These are phyloP conservation scores for Nymphalis c-album DNA, from an alignment of 2,888 invertebrate genomes.

Conservation along the genomic window DNA sequence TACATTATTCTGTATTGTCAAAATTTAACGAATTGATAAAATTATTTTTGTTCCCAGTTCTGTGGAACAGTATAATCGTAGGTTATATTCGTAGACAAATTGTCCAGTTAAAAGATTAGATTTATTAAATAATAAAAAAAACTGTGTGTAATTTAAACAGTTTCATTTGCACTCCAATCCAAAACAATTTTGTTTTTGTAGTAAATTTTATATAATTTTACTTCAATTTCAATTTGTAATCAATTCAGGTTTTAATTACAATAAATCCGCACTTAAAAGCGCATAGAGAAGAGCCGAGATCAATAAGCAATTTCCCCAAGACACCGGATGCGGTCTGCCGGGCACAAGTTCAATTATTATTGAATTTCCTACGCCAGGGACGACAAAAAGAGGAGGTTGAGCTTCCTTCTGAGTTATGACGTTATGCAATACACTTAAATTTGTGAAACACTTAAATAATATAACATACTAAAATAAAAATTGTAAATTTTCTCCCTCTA, in stretches of 20 bases:
- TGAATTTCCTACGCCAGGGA: slow-evolving; percentile 68
- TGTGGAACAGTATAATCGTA: too few species aligned
- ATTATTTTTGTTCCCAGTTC: not conserved
- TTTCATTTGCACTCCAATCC: too few species aligned
- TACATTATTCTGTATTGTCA: not conserved
- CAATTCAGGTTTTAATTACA: slow-evolving; percentile 21
- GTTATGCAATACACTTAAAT: slow-evolving; percentile 44
- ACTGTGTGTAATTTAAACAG: too few species aligned
- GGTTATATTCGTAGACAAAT: too few species aligned
- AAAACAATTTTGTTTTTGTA: too few species aligned
- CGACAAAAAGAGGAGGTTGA: slow-evolving; percentile 43
- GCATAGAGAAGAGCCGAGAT: slow-evolving; percentile 46
- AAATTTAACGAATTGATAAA: not conserved
- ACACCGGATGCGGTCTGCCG: slow-evolving; percentile 71
- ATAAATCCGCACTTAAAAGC: slow-evolving; percentile 32
- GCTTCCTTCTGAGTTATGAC: slow-evolving; percentile 47
- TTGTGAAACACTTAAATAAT: not conserved
- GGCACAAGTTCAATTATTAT: slow-evolving; percentile 74
- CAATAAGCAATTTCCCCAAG: slow-evolving; percentile 70
- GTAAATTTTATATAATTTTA: too few species aligned
- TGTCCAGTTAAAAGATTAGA: too few species aligned
- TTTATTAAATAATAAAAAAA: too few species aligned
- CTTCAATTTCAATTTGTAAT: not conserved
- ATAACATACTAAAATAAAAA: too few species aligned
- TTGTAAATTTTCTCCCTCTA: too few species aligned